phyloP scores from a whole-genome alignment of 2,888 invertebrate genomes.

The Patella caerulea region DNA sequence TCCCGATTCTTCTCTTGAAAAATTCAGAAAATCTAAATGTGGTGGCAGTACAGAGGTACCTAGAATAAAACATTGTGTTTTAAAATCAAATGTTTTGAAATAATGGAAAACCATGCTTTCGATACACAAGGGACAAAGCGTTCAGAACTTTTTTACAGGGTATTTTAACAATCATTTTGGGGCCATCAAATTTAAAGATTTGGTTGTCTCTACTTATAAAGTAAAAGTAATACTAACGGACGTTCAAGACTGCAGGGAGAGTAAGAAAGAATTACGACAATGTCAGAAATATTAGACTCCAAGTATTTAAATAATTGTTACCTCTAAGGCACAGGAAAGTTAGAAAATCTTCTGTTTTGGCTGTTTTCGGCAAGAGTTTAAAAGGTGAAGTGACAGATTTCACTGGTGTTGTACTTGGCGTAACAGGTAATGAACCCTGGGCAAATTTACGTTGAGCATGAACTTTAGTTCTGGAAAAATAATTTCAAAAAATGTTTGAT shows the following conservation, averaged over 20 bases:
- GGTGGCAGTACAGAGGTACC: constrained; percentile 81
- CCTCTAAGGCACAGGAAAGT: constrained; percentile 88
- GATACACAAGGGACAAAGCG: too few relatives aligned
- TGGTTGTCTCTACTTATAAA: too few relatives aligned
- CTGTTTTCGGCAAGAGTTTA: constrained; percentile 74
- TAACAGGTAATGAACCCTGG: constrained; percentile 75
- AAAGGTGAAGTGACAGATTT: constrained; percentile 47
- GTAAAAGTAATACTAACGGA: too few relatives aligned
- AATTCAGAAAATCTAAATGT: constrained; percentile 78
- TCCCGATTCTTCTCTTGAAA: constrained; percentile 44
- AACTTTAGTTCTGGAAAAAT: constrained; percentile 46
- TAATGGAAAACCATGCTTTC: too few relatives aligned
- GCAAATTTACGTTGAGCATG: constrained; percentile 84
- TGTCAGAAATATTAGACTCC: too few relatives aligned
- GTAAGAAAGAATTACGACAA: too few relatives aligned
- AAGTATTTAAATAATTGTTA: constrained; percentile 53
- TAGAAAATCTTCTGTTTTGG: constrained; percentile 88
- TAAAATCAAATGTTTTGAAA: too few relatives aligned
- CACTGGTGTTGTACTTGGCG: constrained; percentile 48
- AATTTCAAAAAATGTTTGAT: not conserved
- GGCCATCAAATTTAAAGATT: too few relatives aligned
- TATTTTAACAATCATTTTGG: too few relatives aligned
- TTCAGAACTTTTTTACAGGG: too few relatives aligned
- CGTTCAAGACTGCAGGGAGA: too few relatives aligned
- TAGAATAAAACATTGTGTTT: constrained; percentile 49